Evolutionary conservation across 1,140 invertebrate species (phyloP).

Genomic region (Cydia strobilella): DNA sequence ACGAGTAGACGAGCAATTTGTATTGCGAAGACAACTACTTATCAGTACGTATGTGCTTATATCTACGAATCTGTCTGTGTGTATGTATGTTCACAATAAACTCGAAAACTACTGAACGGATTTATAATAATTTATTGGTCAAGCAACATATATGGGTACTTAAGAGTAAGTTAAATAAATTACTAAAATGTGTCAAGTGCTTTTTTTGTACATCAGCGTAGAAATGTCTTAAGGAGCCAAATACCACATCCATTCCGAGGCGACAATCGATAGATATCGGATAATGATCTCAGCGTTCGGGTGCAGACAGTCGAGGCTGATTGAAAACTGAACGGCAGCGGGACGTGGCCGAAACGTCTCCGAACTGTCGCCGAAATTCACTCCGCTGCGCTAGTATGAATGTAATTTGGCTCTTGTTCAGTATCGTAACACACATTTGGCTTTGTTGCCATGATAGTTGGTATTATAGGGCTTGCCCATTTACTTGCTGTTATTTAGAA

Average conservation of each 20-base stretch:
- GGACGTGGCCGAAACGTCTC: constrained; percentile 21
- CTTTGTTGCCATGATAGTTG: no score
- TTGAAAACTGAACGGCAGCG: constrained; percentile 35
- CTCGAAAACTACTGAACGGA: no score
- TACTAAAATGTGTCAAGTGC: not conserved
- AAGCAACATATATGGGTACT: no score
- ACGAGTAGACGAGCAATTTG: no score
- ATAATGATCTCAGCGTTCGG: constrained; percentile 25
- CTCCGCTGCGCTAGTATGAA: not conserved
- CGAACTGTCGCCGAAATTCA: constrained; percentile 22
- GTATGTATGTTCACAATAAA: no score
- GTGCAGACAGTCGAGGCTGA: constrained; percentile 29
- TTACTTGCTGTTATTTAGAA: no score
- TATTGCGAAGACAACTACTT: no score
- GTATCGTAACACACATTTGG: no score
- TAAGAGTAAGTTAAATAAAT: not conserved
- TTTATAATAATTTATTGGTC: no score
- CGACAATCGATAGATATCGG: constrained; percentile 24
- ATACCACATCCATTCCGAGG: constrained; percentile 3
- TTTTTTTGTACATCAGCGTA: not conserved
- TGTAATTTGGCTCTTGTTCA: constrained; percentile 13
- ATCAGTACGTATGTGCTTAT: no score
- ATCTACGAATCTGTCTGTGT: no score
- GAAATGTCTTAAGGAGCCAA: not conserved
- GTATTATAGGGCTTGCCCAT: no score